These are phyloP conservation scores for Caenorhabditis inopinata DNA, from an alignment of 1,140 invertebrate genomes.

Conservation along the genomic window DNA sequence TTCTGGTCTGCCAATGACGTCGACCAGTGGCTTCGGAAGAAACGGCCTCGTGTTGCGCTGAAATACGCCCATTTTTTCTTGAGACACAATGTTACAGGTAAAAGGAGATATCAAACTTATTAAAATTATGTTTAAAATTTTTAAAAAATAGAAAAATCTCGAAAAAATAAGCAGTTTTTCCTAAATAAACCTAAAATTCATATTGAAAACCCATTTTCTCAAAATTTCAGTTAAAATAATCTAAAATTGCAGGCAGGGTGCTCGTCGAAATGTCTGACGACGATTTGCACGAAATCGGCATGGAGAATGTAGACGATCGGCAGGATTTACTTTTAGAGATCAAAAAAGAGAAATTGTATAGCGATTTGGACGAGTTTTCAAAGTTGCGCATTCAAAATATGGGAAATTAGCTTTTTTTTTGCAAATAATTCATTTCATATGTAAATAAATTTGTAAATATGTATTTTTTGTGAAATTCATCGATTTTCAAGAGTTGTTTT, in stretches of 20 bases:
- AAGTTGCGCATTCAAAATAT: conserved; percentile 5
- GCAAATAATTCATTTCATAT: not conserved
- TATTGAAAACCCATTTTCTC: not conserved
- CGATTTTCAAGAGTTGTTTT: too few species aligned
- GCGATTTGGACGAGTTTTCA: conserved; percentile 46
- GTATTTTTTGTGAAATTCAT: too few species aligned
- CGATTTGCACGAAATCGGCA: conserved; percentile 39
- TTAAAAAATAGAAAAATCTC: too few species aligned
- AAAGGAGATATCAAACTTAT: not conserved
- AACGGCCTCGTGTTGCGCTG: conserved; percentile 45
- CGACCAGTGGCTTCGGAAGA: conserved; percentile 41
- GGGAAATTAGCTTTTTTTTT: not conserved
- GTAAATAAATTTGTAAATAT: too few species aligned
- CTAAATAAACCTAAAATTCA: not conserved
- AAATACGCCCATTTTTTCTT: conserved; percentile 47
- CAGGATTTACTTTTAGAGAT: conserved; percentile 50
- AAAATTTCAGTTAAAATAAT: too few species aligned
- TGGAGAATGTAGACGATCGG: conserved; percentile 38
- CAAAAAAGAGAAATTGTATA: conserved; percentile 44
- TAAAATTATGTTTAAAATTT: not conserved
- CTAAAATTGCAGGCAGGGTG: conserved; percentile 41
- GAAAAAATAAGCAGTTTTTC: not conserved
- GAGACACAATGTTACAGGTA: conserved; percentile 44
- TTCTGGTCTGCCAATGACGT: conserved; percentile 45
- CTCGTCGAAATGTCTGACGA: conserved; percentile 46